These are phyloP conservation scores for Julus scandinavius DNA, from an alignment of 2,888 invertebrate genomes.

Conservation along the genomic window DNA sequence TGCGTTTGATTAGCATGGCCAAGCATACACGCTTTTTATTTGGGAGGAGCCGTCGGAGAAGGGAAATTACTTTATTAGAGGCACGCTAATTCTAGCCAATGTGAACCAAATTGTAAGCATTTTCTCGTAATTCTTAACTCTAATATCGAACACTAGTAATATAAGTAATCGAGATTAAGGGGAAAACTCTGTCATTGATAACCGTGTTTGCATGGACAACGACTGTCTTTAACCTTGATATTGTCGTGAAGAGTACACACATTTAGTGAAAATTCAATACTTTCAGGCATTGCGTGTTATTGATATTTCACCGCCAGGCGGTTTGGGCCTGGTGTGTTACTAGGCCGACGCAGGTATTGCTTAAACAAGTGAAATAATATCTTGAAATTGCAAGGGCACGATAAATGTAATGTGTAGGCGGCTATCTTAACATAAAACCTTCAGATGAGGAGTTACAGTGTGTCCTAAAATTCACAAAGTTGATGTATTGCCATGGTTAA, in stretches of 20 bases:
- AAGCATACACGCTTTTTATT: slow-evolving; percentile 13
- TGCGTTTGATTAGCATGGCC: slow-evolving; percentile 2
- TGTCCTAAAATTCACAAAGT: too few relatives aligned
- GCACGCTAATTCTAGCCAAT: not conserved
- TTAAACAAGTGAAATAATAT: not conserved
- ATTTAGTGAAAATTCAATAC: not conserved
- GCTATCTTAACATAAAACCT: too few relatives aligned
- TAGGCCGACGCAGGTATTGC: not conserved
- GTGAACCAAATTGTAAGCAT: not conserved
- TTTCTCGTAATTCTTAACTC: not conserved
- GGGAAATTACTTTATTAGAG: slow-evolving; percentile 33
- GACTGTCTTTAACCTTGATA: not conserved
- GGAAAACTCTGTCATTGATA: not conserved
- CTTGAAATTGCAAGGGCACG: not conserved
- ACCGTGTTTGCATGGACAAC: not conserved
- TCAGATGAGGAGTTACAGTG: too few relatives aligned
- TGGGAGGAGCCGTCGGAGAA: slow-evolving; percentile 3
- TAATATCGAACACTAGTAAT: not conserved
- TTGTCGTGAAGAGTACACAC: not conserved
- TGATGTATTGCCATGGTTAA: too few relatives aligned
- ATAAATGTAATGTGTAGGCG: too few relatives aligned
- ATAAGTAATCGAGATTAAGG: not conserved
- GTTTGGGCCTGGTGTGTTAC: not conserved
- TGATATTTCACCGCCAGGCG: not conserved
- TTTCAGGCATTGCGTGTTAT: not conserved